A percentile compares a stretch with the other conserved stretches of the same genome.
Conservation (phyloP, 1,140 invertebrate genomes). For the Whitmania pigra region DNA sequence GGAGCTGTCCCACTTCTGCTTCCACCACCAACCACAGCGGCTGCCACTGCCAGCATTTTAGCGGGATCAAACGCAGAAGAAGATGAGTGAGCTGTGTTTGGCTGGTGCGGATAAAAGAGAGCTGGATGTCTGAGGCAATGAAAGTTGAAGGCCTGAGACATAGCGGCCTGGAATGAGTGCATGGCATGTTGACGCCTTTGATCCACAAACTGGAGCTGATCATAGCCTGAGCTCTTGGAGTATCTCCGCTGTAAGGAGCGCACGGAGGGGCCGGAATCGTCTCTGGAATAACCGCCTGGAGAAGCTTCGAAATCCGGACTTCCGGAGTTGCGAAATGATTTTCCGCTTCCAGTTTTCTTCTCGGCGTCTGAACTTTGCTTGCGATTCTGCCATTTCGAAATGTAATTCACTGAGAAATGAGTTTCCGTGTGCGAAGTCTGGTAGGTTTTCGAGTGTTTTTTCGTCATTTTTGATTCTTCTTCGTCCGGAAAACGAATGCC, state of each 20-base stretch:
- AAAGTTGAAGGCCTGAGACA: slow-evolving; percentile 18
- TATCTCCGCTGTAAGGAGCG: not conserved
- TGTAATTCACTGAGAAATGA: no score
- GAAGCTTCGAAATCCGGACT: not conserved
- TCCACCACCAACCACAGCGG: not conserved
- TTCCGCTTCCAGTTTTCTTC: not conserved
- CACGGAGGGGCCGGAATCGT: not conserved
- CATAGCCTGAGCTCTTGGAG: not conserved
- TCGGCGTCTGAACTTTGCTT: no score
- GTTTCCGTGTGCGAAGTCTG: no score
- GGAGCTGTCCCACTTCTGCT: not conserved
- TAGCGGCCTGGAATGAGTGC: slow-evolving; percentile 12
- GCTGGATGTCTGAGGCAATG: slow-evolving; percentile 11
- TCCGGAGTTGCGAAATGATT: slow-evolving; percentile 9
- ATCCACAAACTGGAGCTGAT: not conserved
- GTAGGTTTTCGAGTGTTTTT: no score
- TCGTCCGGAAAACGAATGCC: no score
- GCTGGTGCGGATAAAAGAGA: not conserved
- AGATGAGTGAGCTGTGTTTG: not conserved
- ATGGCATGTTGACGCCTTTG: slow-evolving; percentile 1
- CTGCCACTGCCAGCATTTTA: slow-evolving; percentile 13
- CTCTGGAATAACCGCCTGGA: not conserved
- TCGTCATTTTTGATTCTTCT: no score
- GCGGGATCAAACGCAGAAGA: slow-evolving; percentile 1
- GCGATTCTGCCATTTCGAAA: no score